Evolutionary conservation across 2,888 invertebrate genomes (phyloP).

Genomic region (Elegia similella): DNA sequence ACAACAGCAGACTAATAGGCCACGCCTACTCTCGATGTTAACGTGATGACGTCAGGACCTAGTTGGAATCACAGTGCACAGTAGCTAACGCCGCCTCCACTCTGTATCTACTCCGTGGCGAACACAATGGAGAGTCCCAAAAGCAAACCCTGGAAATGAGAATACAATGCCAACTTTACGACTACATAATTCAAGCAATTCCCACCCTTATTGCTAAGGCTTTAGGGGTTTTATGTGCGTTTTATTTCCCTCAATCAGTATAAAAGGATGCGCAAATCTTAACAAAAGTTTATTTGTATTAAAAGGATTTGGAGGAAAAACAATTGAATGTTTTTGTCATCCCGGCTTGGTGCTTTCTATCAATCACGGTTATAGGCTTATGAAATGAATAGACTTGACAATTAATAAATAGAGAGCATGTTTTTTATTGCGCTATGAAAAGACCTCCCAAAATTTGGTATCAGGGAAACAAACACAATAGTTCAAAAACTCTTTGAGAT

Average conservation of each 20-base stretch:
- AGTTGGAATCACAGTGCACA: no score
- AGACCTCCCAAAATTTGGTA: no score
- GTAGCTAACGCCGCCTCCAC: no score
- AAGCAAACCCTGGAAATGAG: not conserved
- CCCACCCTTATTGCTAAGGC: constrained; percentile 1
- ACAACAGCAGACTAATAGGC: no score
- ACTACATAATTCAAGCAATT: constrained; percentile 3
- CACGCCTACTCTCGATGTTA: no score
- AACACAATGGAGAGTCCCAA: not conserved
- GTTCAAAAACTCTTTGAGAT: no score
- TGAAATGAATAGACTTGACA: not conserved
- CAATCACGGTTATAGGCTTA: not conserved
- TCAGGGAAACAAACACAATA: no score
- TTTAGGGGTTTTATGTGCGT: not conserved
- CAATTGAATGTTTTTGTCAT: constrained; percentile 12
- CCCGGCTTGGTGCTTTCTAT: constrained; percentile 2
- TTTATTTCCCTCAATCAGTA: constrained; percentile 7
- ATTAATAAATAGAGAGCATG: no score
- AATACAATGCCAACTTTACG: not conserved
- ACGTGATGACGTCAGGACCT: no score
- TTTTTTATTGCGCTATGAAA: no score
- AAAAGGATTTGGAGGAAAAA: constrained; percentile 4
- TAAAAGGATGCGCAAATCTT: constrained; percentile 16
- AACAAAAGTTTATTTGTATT: constrained; percentile 12
- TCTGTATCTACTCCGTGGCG: no score